A percentile compares a stretch with the other conserved stretches of the same genome.
Conservation (phyloP, 2,797 vertebrate species). For the Lophius americanus region DNA sequence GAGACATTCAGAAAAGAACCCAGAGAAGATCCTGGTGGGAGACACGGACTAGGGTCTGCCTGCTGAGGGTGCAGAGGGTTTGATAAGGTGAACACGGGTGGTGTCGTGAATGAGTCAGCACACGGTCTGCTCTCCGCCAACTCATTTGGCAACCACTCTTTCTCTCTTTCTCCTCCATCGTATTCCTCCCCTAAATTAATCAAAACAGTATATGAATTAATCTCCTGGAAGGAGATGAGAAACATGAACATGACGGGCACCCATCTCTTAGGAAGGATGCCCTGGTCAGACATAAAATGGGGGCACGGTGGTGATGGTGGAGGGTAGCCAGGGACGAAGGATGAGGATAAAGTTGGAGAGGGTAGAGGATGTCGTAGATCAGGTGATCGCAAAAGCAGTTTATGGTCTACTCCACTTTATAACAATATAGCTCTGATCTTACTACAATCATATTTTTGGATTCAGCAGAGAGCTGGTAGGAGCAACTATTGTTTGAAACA, state of each 20-base stretch:
- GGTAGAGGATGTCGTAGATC: not conserved
- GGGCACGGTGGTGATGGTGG: not conserved
- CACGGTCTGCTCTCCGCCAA: slow-evolving; percentile 11
- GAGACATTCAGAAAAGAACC: not conserved
- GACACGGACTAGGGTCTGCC: not conserved
- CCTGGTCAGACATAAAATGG: slow-evolving; percentile 3
- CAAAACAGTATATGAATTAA: too few relatives aligned
- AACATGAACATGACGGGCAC: slow-evolving; percentile 37
- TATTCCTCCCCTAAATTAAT: not conserved
- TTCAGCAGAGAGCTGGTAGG: slow-evolving; percentile 5
- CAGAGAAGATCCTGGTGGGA: not conserved
- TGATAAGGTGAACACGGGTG: not conserved
- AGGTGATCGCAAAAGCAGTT: not conserved
- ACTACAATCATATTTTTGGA: not conserved
- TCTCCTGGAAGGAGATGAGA: slow-evolving; percentile 67
- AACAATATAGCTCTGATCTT: not conserved
- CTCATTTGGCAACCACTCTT: slow-evolving; percentile 2
- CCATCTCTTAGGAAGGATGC: slow-evolving; percentile 3
- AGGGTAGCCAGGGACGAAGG: not conserved
- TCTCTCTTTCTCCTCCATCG: slow-evolving; percentile 1
- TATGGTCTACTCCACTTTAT: not conserved
- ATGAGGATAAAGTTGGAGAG: too few relatives aligned
- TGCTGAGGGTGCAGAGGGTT: not conserved
- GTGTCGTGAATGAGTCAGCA: slow-evolving; percentile 22
- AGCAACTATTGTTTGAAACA: not conserved